Base-by-base conservation (phyloP, 1,140 invertebrate genomes). In the Cylas formicarius region DNA sequence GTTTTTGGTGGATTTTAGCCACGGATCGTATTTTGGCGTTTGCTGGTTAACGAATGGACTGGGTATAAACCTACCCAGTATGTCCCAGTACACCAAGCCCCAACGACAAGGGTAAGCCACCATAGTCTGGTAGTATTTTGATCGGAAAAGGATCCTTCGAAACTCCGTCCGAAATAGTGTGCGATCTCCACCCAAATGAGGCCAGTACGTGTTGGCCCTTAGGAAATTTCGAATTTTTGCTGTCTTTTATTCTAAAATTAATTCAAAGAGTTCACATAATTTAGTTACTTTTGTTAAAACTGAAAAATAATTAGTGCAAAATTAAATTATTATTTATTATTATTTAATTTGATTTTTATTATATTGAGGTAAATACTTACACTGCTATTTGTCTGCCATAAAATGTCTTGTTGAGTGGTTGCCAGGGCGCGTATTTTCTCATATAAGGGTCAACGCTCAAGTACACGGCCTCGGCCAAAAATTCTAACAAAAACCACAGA, bases 401-500 rank as follows among this genome's bases (percentile, higher is more conserved):
- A 75, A 80, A 78, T 19, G 70, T 71, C 11, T 59, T 66, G 9
- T 72, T 74, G 20, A 70, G 33, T 43, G 72, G 70, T 44, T 68
- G 66, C 10, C 58, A 57, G 33, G 58, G 62, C 53, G 69, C 65
- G 41, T 76, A 76, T 0, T 67, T 66, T 52, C 80, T 67, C 77
- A 82, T 81, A 46, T 82, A 83, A 21, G 81, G 81, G 62, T 83
- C 81, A 4, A 83, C 78, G 39, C 78, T 81, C 3, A 82, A 52
- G 50, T 73, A 82, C 53, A 78, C 71, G 8, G 80, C 79, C 67
- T 82, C 66, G 13, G 71, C 66, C 27, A 82, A 63, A 55, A 76
- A 74, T 64, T 84, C 57, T 59, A 21, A 21, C 11, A 36, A 19
- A 21, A 20, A 36, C 1, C 24, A 10, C n/a, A n/a, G n/a, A n/a